Conservation (phyloP, 2,113 vertebrate genomes). For the Zapornia atra region DNA sequence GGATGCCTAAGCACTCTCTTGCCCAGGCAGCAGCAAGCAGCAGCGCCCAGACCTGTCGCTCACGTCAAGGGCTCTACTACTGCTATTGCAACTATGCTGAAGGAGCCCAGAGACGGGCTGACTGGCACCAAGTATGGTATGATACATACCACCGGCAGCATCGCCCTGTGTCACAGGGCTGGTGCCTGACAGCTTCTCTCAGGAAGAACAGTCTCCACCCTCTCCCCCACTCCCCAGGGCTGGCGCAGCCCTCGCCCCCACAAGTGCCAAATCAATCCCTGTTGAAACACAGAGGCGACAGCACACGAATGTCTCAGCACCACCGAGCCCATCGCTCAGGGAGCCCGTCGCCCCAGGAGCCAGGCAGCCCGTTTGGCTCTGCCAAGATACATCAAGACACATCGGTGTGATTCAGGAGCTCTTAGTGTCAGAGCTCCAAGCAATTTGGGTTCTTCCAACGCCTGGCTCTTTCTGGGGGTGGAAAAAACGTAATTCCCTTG, state of each 20-base stretch:
- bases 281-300: rapidly evolving
- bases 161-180: rapidly evolving
- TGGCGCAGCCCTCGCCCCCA: background rate
- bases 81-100: rapidly evolving
- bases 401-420: background rate
- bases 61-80: background rate
- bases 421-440: background rate
- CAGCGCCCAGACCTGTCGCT: background rate
- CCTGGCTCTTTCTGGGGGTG: background rate
- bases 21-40: background rate
- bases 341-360: rapidly evolving
- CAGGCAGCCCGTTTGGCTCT: background rate
- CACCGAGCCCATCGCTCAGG: background rate
- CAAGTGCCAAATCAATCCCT: background rate
- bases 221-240: background rate
- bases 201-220: background rate
- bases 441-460: background rate
- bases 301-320: background rate
- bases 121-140: rapidly evolving
- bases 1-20: rapidly evolving
- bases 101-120: background rate
- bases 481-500: background rate
- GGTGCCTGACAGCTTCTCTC: background rate
- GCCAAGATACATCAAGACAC: rapidly evolving
- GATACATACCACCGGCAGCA: rapidly evolving